A percentile compares a stretch with the other conserved stretches of the same genome.
These are phyloP conservation scores for Dasysyrphus albostriatus DNA, from an alignment of 2,888 invertebrate genomes.

Conservation along the genomic window DNA sequence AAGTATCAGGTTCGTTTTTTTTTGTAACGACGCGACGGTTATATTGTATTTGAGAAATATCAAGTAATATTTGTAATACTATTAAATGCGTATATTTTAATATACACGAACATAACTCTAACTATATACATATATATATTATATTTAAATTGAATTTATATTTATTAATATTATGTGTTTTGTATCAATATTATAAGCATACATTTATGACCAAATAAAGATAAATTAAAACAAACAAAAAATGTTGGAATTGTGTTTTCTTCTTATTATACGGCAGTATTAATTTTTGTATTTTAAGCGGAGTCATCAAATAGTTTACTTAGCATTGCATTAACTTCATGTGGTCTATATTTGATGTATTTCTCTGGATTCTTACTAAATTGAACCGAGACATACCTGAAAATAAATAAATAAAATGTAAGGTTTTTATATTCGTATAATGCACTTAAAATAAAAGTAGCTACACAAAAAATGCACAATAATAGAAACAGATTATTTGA, in stretches of 20 bases:
- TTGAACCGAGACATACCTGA: slow-evolving; percentile 88
- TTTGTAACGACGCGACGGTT: slow-evolving; percentile 6
- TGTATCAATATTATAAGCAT: slow-evolving; percentile 32
- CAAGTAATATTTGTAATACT: slow-evolving; percentile 36
- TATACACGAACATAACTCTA: slow-evolving; percentile 24
- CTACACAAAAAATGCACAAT: no score
- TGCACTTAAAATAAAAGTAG: no score
- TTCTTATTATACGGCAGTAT: neutral
- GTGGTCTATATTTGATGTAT: slow-evolving; percentile 95
- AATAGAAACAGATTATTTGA: no score
- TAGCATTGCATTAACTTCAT: slow-evolving; percentile 92
- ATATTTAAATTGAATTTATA: slow-evolving; percentile 25
- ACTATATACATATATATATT: slow-evolving; percentile 8
- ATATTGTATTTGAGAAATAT: slow-evolving; percentile 32
- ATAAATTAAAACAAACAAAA: slow-evolving; percentile 27
- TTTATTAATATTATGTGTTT: slow-evolving; percentile 40
- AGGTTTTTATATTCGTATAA: no score
- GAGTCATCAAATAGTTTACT: slow-evolving; percentile 96
- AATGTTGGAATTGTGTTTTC: neutral
- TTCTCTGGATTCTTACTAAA: slow-evolving; percentile 98
- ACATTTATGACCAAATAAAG: slow-evolving; percentile 59
- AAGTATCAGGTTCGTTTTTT: slow-evolving; percentile 63
- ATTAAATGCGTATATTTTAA: slow-evolving; percentile 36
- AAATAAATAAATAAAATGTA: slow-evolving; percentile 73
- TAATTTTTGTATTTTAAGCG: slow-evolving; percentile 77